A percentile compares a stretch with the other conserved stretches of the same genome.
These are phyloP conservation scores for Chelonoidis abingdonii DNA, from an alignment of 2,113 vertebrate species.

Conservation along the genomic window DNA sequence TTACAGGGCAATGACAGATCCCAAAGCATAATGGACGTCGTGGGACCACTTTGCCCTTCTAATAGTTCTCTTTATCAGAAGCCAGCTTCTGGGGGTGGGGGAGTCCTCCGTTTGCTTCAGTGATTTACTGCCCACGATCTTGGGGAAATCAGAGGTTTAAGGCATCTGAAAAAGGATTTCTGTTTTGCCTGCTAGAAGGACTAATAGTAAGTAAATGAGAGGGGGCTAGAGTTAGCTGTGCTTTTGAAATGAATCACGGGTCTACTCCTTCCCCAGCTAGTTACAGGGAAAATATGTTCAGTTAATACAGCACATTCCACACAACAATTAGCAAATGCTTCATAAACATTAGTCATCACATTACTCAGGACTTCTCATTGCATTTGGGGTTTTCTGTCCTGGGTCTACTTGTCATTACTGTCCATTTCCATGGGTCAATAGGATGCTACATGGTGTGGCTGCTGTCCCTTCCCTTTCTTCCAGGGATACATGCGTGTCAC, in stretches of 20 bases:
- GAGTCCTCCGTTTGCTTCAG: background rate
- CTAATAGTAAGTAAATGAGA: background rate
- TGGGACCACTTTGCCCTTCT: background rate
- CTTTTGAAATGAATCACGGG: background rate
- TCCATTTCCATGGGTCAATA: background rate
- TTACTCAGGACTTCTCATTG: background rate
- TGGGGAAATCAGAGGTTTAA: fast-evolving
- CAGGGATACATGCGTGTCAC: background rate
- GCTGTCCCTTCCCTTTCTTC: background rate
- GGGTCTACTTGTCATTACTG: background rate
- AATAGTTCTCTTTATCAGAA: background rate
- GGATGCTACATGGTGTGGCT: background rate
- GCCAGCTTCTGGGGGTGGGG: background rate
- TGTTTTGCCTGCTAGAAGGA: background rate
- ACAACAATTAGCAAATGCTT: background rate
- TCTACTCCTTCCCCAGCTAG: background rate
- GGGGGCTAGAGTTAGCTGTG: fast-evolving
- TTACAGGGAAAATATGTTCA: background rate
- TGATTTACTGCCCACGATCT: fast-evolving
- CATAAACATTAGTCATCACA: background rate
- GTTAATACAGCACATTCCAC: background rate
- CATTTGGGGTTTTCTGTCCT: background rate
- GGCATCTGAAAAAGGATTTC: background rate
- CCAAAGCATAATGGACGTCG: background rate
- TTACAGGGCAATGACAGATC: background rate